Evolutionary conservation across 2,888 invertebrate species (phyloP), one percentile per base, ranked within the genome.

Genomic region (Zygogramma bicolorata): DNA sequence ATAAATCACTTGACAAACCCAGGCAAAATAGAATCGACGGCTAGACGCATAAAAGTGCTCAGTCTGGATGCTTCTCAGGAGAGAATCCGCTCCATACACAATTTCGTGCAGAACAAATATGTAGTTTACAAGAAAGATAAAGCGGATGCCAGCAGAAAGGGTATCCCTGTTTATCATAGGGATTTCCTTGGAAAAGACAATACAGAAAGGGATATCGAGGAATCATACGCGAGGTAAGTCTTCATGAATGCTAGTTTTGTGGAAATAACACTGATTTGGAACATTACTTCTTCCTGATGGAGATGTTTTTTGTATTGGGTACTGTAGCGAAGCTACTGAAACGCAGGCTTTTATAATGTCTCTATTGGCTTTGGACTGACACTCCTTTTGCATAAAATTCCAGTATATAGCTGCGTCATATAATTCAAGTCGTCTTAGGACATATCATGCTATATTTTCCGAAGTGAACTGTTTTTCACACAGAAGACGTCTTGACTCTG

Each of bases 31-130:
- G 60, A 58, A 42, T 58, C 69, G 25, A 53, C 34, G 25, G 67
- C 72, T 42, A 73, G 75, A 70, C 75, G 73, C 61, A 65, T 77
- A 67, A 73, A 68, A 71, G 69, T 77, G 15, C 71, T 71, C 27
- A 69, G 71, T 62, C 53, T 71, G 57, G 70, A 69, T 42, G 71
- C 69, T 31, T 71, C 71, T 53, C 72, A 68, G 22, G 74, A 67
- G 25, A 68, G 74, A 63, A 66, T 71, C 27, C 72, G 65, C 22
- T 68, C 69, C 61, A 58, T 73, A 42, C 70, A 65, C 34, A 63
- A 73, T 46, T 67, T 69, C 38, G 68, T 73, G 31, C 68, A 68
- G 38, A 67, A 68, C 65, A 77, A 77, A 71, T 71, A 73, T 65
- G 65, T 71, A 22, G 42, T 71, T 61, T 70, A 75, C 67, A 71